A percentile compares a stretch with the other conserved stretches of the same genome.
These are phyloP conservation scores for Pseudomyrmex gracilis DNA, from an alignment of 1,140 invertebrate genomes.

Conservation along the genomic window DNA sequence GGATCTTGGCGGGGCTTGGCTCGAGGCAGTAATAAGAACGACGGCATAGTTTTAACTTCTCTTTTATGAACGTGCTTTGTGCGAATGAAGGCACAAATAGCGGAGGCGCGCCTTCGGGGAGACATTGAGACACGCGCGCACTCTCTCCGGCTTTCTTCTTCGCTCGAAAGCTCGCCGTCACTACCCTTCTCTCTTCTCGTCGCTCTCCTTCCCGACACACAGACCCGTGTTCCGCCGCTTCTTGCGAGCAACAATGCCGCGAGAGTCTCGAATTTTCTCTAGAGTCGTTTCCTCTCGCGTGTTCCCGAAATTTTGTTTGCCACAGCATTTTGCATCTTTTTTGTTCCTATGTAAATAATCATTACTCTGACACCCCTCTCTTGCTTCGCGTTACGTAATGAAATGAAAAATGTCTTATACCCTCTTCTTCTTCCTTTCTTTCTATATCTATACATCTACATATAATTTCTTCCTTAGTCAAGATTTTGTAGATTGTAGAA, in stretches of 20 bases:
- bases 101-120: slow-evolving; percentile 83
- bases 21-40: slow-evolving; percentile 85
- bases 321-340: slow-evolving; percentile 19
- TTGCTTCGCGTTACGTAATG: no score
- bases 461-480: neutral
- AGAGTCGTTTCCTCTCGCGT: slow-evolving; percentile 17
- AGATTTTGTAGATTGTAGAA: no score
- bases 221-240: slow-evolving; percentile 52
- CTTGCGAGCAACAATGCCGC: slow-evolving; percentile 14
- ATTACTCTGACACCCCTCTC: slow-evolving; percentile 22
- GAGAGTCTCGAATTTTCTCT: slow-evolving; percentile 62
- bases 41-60: slow-evolving; percentile 86
- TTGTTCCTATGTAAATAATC: slow-evolving; percentile 33
- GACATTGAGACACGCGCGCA: slow-evolving; percentile 84
- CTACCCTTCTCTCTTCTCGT: slow-evolving; percentile 32
- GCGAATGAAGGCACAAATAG: slow-evolving; percentile 86
- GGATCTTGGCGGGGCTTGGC: slow-evolving; percentile 76
- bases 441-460: no score
- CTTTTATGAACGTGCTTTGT: slow-evolving; percentile 85
- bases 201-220: slow-evolving; percentile 23
- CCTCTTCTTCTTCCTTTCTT: neutral
- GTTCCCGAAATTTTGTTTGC: slow-evolving; percentile 35
- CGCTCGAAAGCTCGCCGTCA: slow-evolving; percentile 44
- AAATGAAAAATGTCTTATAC: no score
- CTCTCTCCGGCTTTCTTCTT: slow-evolving; percentile 66